These are phyloP conservation scores for Macaca nemestrina DNA, from an alignment of 2,113 vertebrate species.

Conservation along the genomic window DNA sequence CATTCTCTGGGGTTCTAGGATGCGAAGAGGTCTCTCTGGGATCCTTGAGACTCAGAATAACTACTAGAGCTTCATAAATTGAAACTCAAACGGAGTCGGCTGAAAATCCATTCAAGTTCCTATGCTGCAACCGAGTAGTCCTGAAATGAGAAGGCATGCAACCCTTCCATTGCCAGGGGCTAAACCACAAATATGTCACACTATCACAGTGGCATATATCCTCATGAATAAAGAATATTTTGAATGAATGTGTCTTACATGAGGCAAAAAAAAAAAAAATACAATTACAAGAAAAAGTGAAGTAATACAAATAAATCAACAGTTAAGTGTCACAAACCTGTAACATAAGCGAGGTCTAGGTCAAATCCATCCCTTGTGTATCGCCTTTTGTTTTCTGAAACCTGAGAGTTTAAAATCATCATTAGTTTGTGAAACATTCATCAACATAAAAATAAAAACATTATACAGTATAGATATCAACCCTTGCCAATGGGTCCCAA, in stretches of 20 bases:
- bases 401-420: conserved; percentile 79
- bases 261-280: background rate
- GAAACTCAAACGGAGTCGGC: background rate
- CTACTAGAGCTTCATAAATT: background rate
- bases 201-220: background rate
- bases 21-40: background rate
- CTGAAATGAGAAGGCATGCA: conserved; percentile 4
- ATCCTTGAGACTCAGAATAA: background rate
- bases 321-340: conserved; percentile 84
- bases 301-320: conserved; percentile 6
- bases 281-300: background rate
- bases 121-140: background rate
- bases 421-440: background rate
- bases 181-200: background rate
- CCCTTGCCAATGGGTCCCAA: background rate
- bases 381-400: conserved; percentile 97
- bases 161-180: background rate
- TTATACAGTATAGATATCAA: background rate
- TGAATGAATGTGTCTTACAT: background rate
- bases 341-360: conserved; percentile 97
- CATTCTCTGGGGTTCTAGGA: background rate
- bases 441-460: background rate
- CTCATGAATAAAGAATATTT: background rate
- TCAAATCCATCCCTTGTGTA: conserved; percentile 97
- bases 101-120: background rate